These are phyloP conservation scores for Malaclemys terrapin DNA, from an alignment of 2,113 vertebrate genomes.

Conservation along the genomic window DNA sequence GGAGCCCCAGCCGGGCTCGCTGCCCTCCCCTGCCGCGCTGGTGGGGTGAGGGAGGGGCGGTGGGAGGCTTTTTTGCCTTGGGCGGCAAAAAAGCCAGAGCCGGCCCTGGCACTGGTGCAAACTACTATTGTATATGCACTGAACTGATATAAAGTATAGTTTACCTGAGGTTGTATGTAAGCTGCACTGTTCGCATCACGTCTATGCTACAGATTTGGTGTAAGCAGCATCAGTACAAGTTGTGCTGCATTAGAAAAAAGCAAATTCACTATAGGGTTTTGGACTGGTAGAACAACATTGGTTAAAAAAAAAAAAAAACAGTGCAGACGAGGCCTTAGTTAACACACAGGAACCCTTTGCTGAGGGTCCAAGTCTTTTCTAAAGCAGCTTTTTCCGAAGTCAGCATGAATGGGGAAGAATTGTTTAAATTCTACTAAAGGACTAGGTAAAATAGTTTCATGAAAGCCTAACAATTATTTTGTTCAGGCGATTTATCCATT, in stretches of 20 bases:
- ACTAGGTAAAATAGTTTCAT: not conserved
- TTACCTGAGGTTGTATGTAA: not conserved
- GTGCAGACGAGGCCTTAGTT: accelerated
- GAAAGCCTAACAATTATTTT: not conserved
- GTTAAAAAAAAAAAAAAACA: not conserved
- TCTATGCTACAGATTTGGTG: not conserved
- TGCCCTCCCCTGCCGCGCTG: no score
- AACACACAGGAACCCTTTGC: not conserved
- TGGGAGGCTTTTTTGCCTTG: no score
- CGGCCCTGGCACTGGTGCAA: not conserved
- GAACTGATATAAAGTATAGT: not conserved
- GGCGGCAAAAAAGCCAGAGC: no score
- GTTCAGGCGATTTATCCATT: not conserved
- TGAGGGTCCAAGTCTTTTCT: not conserved
- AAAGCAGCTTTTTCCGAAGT: not conserved
- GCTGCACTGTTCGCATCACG: not conserved
- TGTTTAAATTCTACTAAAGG: not conserved
- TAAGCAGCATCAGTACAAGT: not conserved
- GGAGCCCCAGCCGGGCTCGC: no score
- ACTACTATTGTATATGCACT: not conserved
- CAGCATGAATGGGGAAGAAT: not conserved
- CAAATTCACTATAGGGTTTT: not conserved
- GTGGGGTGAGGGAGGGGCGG: no score
- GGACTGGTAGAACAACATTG: accelerated
- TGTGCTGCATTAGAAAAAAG: not conserved